phyloP scores from a whole-genome alignment of 2,888 invertebrate genomes.

The Pseudoips prasinana region DNA sequence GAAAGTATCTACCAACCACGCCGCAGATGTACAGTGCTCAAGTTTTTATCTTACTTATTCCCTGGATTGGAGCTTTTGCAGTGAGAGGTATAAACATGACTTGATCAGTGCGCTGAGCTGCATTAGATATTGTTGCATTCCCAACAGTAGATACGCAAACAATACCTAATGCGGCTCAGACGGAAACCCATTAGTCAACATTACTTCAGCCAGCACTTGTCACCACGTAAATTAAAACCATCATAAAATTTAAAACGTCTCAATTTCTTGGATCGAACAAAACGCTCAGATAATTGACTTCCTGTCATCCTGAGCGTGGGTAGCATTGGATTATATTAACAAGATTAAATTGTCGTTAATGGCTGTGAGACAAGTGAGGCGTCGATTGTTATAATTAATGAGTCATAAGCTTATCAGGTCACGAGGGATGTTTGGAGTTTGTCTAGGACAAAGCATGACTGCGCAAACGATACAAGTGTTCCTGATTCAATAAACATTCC shows the following conservation, averaged over 20 bases:
- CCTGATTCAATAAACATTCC: not conserved
- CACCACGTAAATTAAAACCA: no score
- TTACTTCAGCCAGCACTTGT: no score
- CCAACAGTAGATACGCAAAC: no score
- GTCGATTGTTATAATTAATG: constrained; percentile 76
- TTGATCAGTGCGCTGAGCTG: no score
- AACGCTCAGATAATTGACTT: constrained; percentile 64
- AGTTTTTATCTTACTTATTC: no score
- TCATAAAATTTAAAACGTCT: constrained; percentile 1
- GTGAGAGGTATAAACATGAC: no score
- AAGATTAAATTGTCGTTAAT: constrained; percentile 79
- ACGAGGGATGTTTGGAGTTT: constrained; percentile 20
- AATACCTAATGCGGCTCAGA: no score
- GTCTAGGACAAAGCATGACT: not conserved
- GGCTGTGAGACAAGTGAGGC: constrained; percentile 73
- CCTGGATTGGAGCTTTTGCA: no score
- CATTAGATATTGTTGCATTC: no score
- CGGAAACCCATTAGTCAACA: no score
- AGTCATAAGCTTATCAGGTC: constrained; percentile 57
- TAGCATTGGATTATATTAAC: constrained; percentile 63
- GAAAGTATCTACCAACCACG: no score
- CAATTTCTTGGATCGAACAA: constrained; percentile 3
- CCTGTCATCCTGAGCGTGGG: constrained; percentile 76
- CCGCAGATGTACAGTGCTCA: no score
- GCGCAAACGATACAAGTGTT: not conserved